phyloP scores from a whole-genome alignment of 2,888 invertebrate genomes.

The Pyrrhosoma nymphula region DNA sequence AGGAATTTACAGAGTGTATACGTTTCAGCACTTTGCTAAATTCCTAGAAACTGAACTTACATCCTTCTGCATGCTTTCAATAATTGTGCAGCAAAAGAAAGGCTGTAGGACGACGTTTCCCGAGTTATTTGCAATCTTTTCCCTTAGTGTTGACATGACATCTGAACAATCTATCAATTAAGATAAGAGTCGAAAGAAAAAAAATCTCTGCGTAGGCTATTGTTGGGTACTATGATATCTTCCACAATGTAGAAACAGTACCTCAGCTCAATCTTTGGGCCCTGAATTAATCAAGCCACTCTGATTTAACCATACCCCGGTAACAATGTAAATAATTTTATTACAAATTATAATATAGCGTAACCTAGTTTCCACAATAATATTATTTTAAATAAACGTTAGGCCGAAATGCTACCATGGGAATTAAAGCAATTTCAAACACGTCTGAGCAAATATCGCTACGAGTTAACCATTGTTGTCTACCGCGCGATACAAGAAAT shows the following conservation, averaged over 20 bases:
- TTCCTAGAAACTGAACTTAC: constrained; percentile 6
- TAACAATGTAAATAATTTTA: not conserved
- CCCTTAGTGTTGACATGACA: not conserved
- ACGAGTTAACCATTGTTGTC: not conserved
- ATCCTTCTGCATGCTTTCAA: constrained; percentile 51
- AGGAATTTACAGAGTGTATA: not conserved
- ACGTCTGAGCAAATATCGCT: not conserved
- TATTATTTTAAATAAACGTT: not conserved
- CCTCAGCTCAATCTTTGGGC: not conserved
- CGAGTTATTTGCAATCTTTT: not conserved
- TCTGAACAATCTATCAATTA: not conserved
- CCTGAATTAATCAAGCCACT: not conserved
- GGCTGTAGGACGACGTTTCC: not conserved
- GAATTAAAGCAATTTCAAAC: not conserved
- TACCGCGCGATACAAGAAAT: not conserved
- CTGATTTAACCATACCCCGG: not conserved
- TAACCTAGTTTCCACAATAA: not conserved
- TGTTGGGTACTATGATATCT: not conserved
- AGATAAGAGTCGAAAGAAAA: not conserved
- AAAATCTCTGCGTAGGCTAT: too few relatives aligned
- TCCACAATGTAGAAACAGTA: not conserved
- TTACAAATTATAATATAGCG: not conserved
- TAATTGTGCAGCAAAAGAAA: constrained; percentile 24
- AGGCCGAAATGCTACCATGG: not conserved
- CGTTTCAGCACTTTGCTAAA: too few relatives aligned